Conservation (phyloP, 2,888 invertebrate genomes). For the Plebejus melissa region DNA sequence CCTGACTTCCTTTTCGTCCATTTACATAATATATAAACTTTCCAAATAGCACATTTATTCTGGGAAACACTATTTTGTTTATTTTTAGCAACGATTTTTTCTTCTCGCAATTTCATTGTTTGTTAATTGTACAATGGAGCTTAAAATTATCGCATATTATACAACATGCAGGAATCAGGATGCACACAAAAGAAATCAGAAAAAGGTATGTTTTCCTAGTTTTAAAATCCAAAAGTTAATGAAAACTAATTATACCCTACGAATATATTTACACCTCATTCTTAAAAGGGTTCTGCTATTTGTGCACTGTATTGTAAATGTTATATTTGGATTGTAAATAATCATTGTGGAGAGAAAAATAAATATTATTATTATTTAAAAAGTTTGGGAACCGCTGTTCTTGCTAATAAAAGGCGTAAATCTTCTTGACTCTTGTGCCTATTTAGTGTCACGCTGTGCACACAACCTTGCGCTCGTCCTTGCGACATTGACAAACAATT, state of each 20-base stretch:
- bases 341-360: too few species aligned
- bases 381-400: too few species aligned
- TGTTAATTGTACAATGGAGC: neutral
- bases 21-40: constrained; percentile 15
- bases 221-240: too few species aligned
- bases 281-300: too few species aligned
- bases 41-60: neutral
- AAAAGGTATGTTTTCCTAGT: neutral
- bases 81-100: neutral
- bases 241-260: too few species aligned
- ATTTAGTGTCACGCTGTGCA: constrained; percentile 10
- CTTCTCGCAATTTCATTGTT: neutral
- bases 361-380: too few species aligned
- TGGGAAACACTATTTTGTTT: neutral
- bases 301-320: too few species aligned
- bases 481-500: constrained; percentile 33
- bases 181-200: neutral
- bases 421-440: constrained; percentile 23
- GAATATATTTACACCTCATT: too few species aligned
- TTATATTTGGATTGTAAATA: too few species aligned
- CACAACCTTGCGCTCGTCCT: constrained; percentile 35
- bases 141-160: neutral
- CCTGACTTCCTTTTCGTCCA: neutral
- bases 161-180: neutral
- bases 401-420: neutral